These are phyloP conservation scores for Phrynocephalus versicolor DNA, from an alignment of 2,113 vertebrate genomes.

Conservation along the genomic window DNA sequence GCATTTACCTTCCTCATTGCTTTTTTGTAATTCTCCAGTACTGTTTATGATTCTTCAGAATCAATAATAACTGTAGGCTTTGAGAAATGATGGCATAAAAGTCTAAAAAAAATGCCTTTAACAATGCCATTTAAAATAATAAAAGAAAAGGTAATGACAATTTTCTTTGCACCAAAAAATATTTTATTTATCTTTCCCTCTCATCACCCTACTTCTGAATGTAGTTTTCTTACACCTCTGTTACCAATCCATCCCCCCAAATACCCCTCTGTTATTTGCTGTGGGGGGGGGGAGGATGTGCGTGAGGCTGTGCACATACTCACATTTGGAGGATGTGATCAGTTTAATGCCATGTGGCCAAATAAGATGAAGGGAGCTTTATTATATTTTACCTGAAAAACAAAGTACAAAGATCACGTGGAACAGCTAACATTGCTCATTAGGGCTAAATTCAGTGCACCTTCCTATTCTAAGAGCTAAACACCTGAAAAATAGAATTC, in stretches of 20 bases:
- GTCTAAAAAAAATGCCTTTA: background rate
- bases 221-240: background rate
- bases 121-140: background rate
- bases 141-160: background rate
- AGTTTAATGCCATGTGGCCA: conserved; percentile 3
- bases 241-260: background rate
- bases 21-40: no score
- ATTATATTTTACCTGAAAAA: background rate
- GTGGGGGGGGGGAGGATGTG: background rate
- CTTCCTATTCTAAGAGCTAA: background rate
- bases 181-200: background rate
- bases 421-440: background rate
- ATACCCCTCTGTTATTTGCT: background rate
- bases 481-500: background rate
- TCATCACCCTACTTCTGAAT: background rate
- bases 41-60: no score
- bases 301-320: background rate
- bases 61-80: background rate
- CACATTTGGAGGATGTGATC: background rate
- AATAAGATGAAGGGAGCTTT: background rate
- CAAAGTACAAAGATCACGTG: background rate
- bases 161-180: background rate
- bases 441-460: background rate
- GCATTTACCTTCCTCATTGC: no score
- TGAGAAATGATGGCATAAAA: background rate